Percentiles rank a stretch among this genome's conserved stretches.
Conservation (phyloP, 2,888 invertebrate species). For the Vandiemenella viatica region DNA sequence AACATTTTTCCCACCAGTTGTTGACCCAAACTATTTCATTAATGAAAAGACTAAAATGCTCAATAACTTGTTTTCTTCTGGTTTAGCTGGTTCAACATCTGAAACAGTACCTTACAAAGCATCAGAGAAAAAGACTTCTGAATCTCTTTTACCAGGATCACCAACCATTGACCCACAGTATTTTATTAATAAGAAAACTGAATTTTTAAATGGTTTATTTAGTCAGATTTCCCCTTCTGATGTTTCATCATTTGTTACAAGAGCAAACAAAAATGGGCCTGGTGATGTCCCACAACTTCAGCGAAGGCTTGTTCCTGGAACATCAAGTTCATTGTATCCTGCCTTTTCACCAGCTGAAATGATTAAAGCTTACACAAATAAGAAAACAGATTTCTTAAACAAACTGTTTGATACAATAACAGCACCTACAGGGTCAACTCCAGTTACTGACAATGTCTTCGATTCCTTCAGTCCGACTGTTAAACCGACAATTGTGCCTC, state of each 20-base stretch:
- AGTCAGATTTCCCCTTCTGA: not conserved
- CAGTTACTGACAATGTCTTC: not conserved
- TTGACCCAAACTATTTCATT: slow-evolving; percentile 19
- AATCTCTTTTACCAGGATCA: slow-evolving; percentile 1
- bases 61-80: slow-evolving; percentile 9
- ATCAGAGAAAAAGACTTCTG: too few relatives aligned
- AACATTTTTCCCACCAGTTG: slow-evolving; percentile 21
- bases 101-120: not conserved
- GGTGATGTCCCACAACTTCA: too few relatives aligned
- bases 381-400: slow-evolving; percentile 24
- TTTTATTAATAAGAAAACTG: slow-evolving; percentile 12
- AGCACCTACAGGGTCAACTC: slow-evolving; percentile 10
- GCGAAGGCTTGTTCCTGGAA: not conserved
- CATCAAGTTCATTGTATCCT: not conserved
- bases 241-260: too few relatives aligned
- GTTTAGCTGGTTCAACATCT: not conserved
- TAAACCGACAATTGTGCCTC: slow-evolving; percentile 3
- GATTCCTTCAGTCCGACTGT: not conserved
- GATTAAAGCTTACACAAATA: slow-evolving; percentile 21
- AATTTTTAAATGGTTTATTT: slow-evolving; percentile 11
- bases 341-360: too few relatives aligned
- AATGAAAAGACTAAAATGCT: slow-evolving; percentile 12
- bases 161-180: slow-evolving; percentile 14
- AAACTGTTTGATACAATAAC: slow-evolving; percentile 24
- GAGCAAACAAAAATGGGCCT: too few relatives aligned